Percentiles rank a stretch among this genome's conserved stretches.
These are phyloP conservation scores for Eucidaris tribuloides DNA, from an alignment of 35 echinoderm and acorn worm species.

Conservation along the genomic window DNA sequence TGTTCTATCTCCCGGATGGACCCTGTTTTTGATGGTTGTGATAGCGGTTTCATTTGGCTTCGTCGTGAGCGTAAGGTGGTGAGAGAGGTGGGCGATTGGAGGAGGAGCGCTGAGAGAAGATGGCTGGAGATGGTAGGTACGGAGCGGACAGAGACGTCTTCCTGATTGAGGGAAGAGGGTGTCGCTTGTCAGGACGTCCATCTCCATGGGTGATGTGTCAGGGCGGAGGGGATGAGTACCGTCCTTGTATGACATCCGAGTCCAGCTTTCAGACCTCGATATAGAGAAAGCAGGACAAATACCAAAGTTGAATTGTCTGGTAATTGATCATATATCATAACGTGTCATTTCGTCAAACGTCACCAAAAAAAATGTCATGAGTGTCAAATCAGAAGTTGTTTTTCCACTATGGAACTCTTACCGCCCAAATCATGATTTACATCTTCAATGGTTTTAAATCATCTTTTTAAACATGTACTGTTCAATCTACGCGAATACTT, in stretches of 20 bases:
- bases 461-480: too few species aligned
- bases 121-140: background rate
- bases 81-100: background rate
- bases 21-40: background rate
- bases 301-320: too few species aligned
- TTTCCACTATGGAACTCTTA: too few species aligned
- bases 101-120: background rate
- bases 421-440: too few species aligned
- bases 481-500: too few species aligned
- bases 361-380: too few species aligned
- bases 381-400: too few species aligned
- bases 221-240: background rate
- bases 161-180: constrained; percentile 7
- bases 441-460: too few species aligned
- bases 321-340: too few species aligned
- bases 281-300: background rate
- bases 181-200: background rate
- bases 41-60: background rate
- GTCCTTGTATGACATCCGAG: constrained; percentile 12
- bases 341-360: too few species aligned
- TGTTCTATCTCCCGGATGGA: too few species aligned
- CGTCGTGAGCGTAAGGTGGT: background rate
- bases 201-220: background rate
- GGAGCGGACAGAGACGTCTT: constrained; percentile 8
- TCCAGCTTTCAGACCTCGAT: constrained; percentile 11